Evolutionary conservation across 1,140 invertebrate species (phyloP), one percentile per base, ranked within the genome.

Genomic region (Helicoverpa zea): DNA sequence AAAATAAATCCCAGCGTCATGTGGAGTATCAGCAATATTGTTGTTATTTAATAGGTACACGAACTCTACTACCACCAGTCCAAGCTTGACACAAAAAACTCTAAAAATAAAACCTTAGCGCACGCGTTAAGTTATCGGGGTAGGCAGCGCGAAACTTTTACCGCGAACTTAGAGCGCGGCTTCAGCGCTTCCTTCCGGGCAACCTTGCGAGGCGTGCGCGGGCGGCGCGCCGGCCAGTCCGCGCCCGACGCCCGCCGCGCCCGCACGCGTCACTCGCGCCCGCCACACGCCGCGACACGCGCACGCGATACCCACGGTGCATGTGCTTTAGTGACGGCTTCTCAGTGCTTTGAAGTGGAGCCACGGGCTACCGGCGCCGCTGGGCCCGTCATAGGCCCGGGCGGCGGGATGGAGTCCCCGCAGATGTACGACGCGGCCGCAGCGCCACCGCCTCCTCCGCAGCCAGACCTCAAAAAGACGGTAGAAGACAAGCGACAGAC

Each of bases 401-500:
- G 85, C 89, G 93, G 93, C 91, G 92, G 96, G 86, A 97, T 97
- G 96, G 96, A 97, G 95, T 97, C 96, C 89, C 96, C 96, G 63
- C 96, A 97, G 94, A 97, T 97, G 96, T 97, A 97, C 95, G 96
- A 97, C 88, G 95, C 90, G 92, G 91, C 95, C 90, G 89, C 93
- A 92, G 95, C 94, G 86, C 90, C 92, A 85, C 88, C 94, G 92
- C 90, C 91, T 92, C 95, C 91, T 88, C 96, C 92, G 82, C 95
- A 96, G 85, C 95, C 94, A 82, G 92, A 93, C 90, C 91, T 93
- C 77, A 95, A 93, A 87, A 95, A 91, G 89, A 82, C 87, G 7
- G 88, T 86, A 13, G 93, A 94, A 72, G 95, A 95, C 84, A 94
- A 92, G 87, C 89, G 90, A 73, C 84, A 96, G 96, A 83, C 96